Conservation (phyloP, 2,113 vertebrate genomes). For the Eulemur macaco region DNA sequence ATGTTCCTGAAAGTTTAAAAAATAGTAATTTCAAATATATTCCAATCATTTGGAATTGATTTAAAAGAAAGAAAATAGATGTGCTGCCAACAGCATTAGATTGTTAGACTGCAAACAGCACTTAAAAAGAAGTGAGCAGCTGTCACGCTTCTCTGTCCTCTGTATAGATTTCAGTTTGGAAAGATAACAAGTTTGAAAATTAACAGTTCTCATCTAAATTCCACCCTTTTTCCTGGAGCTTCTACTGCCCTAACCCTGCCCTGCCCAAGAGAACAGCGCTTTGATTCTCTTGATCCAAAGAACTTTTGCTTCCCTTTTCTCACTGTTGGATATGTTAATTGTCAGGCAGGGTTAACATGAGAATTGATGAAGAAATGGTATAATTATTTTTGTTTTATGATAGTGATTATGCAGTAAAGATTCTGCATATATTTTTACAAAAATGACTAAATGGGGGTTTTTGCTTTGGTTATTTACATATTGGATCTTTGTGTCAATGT, state of each 20-base stretch:
- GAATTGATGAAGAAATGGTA: not conserved
- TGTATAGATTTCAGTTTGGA: not conserved
- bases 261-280: not conserved
- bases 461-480: not conserved
- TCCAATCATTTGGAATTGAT: slow-evolving; percentile 53
- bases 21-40: not conserved
- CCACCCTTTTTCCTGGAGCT: not conserved
- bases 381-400: not conserved
- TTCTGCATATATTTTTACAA: not conserved
- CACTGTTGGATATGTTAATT: not conserved
- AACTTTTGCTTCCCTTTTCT: not conserved
- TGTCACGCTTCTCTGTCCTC: slow-evolving; percentile 38
- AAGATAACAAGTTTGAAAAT: slow-evolving; percentile 53
- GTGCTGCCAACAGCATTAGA: not conserved
- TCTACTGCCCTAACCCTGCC: not conserved
- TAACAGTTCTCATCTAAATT: slow-evolving; percentile 46
- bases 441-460: not conserved
- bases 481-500: not conserved
- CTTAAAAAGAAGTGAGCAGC: slow-evolving; percentile 39
- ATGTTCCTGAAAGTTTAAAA: slow-evolving; percentile 16
- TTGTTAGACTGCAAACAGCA: not conserved
- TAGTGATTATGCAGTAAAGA: not conserved
- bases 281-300: not conserved
- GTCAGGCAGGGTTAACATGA: not conserved
- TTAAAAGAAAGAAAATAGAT: not conserved